Base-by-base conservation (phyloP, 92 coral and sea anemone genomes). In the Palythoa grandiflora region DNA sequence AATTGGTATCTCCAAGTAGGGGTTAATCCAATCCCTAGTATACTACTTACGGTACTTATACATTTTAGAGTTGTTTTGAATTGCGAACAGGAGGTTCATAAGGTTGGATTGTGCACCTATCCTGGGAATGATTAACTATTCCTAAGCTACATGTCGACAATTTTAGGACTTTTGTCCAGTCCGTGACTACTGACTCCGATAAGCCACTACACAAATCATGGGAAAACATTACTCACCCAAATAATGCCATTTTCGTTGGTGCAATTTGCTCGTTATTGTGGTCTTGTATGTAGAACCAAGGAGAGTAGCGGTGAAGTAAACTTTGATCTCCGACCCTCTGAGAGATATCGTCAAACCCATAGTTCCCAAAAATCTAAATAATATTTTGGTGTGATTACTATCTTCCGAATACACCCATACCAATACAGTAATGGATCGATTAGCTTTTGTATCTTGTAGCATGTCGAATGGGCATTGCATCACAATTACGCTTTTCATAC, bases 341-440 rank as follows among this genome's bases (percentile, higher is more conserved):
- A 80, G 28, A 11, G 61, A 17, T 19, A 80, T 38, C 19, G 40
- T 11, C 15, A 80, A 17, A 4, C 73, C 73, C 61, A 13, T 53
- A n/a, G 73, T 39, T 17, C 9, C 17, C 6, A 0, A 6, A 63
- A 80, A 60, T 40, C 40, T 35, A 20, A 80, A 17, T 9, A 80
- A 44, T 61, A 38, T 50, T 2, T 21, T 13, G 1, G 59, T 61
- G 7, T 63, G 54, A n/a, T 3, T 39, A 6, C 59, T 44, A 3
- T 39, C 39, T 47, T 63, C 74, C n/a, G 74, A 50, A 68, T 80
- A 80, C 9, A 80, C 73, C 85, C 85, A 80, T 50, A 55, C 85
- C 59, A 80, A n/a, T 17, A 80, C 54, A 38, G 85, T 80, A 2
- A 80, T 80, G 47, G 73, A 16, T 16, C 73, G 85, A 9, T 47